Evolutionary conservation across 2,113 vertebrate species (phyloP).

Genomic region (Melanocharis versteri): DNA sequence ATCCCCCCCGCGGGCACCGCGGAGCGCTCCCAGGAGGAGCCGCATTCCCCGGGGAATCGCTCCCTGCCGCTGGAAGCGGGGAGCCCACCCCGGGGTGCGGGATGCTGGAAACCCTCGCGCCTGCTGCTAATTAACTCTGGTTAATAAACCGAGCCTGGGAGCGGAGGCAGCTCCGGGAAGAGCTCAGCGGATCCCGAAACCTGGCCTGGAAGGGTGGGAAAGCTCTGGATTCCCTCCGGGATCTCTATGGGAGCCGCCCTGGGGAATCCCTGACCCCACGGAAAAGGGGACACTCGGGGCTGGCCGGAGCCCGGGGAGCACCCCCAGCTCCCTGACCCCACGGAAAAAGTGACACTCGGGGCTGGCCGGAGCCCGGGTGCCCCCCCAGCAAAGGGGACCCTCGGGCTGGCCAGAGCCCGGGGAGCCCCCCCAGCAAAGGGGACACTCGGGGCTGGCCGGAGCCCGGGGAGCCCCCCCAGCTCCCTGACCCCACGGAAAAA

Average conservation of each 20-base stretch:
- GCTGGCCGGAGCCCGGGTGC: too few species aligned
- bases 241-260: accelerated
- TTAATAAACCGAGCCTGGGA: neutral
- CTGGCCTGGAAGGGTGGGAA: accelerated
- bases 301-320: neutral
- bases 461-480: too few species aligned
- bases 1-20: neutral
- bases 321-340: too few species aligned
- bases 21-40: neutral
- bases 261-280: neutral
- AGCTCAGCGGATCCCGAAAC: neutral
- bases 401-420: too few species aligned
- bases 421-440: too few species aligned
- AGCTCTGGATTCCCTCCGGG: neutral
- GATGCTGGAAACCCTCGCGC: neutral
- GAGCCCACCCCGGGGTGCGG: accelerated
- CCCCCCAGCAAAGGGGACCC: too few species aligned
- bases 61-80: neutral
- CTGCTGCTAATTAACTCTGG: neutral
- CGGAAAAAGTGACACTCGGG: too few species aligned
- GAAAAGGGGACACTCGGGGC: neutral
- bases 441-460: neutral
- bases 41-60: accelerated
- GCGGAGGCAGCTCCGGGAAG: neutral
- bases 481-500: too few species aligned